Base-by-base conservation (phyloP, 2,797 vertebrate genomes). In the Gymnothorax reevesii region DNA sequence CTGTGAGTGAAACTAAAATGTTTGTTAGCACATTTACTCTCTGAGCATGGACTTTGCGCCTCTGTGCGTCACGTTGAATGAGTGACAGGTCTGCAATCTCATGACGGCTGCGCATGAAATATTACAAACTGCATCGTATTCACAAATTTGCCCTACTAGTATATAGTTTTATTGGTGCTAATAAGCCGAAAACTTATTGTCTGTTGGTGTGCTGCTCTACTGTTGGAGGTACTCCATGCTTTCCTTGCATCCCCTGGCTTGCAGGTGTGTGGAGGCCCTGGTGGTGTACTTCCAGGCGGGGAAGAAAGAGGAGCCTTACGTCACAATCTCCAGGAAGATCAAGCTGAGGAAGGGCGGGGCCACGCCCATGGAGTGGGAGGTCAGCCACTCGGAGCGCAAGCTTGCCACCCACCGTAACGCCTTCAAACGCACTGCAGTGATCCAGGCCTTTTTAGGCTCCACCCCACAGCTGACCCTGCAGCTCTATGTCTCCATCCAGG, bases 381-480 rank as follows among this genome's bases (percentile, higher is more conserved):
- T 99, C 12, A 97, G 98, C 8, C 98, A 98, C 88, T 95, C 97
- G 0, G 95, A 97, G 90, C 96, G 98, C 87, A 96, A 90, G 57
- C 93, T 99, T 92, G 95, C 96, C 84, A 94, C 93, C 0, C 99
- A 99, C 92, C 96, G 97, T 85, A 96, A 98, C 0, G 98, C 99
- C 93, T 99, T 99, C 94, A 98, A 98, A 86, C 98, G 98, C 90
- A 96, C 97, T 20, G 96, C 98, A 0, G 96, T 99, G 90, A 99
- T 99, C 91, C 98, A 99, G 94, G 98, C 99, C 2, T 99, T 99
- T 92, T 93, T 99, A 90, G 98, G 99, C 90, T 99, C 99, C 88
- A 97, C 97, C 0, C 99, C 98, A 0, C 99, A 99, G 90, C 96
- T 99, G 86, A 98, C 98, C 0, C 96, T 99, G 20, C 99, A 99